A percentile compares a stretch with the other conserved stretches of the same genome.
phyloP scores from a whole-genome alignment of 2,888 invertebrate genomes.

The Malacosoma neustria region DNA sequence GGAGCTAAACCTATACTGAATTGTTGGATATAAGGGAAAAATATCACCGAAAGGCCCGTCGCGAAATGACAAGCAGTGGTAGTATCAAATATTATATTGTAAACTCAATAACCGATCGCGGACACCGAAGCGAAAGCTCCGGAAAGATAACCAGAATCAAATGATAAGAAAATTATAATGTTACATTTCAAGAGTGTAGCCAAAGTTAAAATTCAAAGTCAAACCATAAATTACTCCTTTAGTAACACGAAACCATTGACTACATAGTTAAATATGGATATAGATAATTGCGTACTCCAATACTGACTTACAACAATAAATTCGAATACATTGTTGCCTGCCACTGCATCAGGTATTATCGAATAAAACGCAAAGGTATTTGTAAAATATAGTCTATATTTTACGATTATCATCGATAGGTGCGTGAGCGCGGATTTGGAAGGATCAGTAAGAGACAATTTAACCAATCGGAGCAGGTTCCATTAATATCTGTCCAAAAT shows the following conservation, averaged over 20 bases:
- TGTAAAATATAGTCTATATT: conserved; percentile 47
- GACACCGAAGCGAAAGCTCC: no score
- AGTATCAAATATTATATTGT: no score
- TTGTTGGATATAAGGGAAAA: no score
- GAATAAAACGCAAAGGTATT: conserved; percentile 30
- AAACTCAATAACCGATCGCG: no score
- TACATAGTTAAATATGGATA: conserved; percentile 31
- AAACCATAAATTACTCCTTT: no score
- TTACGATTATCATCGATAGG: conserved; percentile 37
- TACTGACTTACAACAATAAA: neutral
- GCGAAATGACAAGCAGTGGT: no score
- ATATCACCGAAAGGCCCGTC: no score
- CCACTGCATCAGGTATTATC: conserved; percentile 46
- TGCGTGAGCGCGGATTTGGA: conserved; percentile 29
- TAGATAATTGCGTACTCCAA: neutral
- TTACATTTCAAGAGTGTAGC: no score
- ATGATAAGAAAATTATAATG: no score
- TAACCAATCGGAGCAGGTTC: conserved; percentile 40
- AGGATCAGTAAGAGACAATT: conserved; percentile 15
- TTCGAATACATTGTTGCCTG: conserved; percentile 43
- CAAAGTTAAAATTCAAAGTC: no score
- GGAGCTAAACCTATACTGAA: no score
- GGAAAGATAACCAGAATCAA: no score
- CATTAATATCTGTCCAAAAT: conserved; percentile 36
- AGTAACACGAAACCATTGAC: conserved; percentile 52